Conservation (phyloP, 2,797 vertebrate genomes). For the Kryptopterus vitreolus region DNA sequence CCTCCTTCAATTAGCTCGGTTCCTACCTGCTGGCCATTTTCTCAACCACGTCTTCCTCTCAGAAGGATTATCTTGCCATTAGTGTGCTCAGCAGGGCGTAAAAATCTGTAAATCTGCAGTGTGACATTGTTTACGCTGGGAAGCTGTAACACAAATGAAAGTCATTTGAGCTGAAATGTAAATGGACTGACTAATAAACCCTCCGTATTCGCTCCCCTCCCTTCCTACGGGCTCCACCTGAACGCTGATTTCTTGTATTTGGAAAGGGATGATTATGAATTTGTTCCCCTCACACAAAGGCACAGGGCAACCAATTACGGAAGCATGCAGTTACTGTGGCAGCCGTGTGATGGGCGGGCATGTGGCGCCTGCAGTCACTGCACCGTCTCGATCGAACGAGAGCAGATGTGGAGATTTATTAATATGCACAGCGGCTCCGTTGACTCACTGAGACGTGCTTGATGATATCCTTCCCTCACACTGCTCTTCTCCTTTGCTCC, state of each 20-base stretch:
- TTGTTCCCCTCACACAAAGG: constrained; percentile 55
- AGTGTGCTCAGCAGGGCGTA: constrained; percentile 23
- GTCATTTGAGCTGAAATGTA: constrained; percentile 46
- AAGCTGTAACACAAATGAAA: constrained; percentile 13
- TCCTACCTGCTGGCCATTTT: background rate
- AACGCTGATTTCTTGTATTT: constrained; percentile 41
- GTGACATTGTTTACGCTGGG: constrained; percentile 16
- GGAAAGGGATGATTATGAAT: constrained; percentile 53
- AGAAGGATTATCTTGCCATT: background rate
- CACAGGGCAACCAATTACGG: constrained; percentile 53
- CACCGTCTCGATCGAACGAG: constrained; percentile 80
- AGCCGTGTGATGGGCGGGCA: constrained; percentile 52
- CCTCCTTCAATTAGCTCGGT: background rate
- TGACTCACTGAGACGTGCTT: constrained; percentile 90
- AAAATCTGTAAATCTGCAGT: constrained; percentile 7
- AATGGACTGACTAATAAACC: constrained; percentile 28
- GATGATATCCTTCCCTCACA: constrained; percentile 84
- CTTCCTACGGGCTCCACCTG: constrained; percentile 17
- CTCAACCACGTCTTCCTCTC: background rate
- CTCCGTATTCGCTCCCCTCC: constrained; percentile 18
- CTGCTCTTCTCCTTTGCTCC: constrained; percentile 76
- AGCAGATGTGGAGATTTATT: constrained; percentile 99
- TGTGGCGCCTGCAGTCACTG: constrained; percentile 62
- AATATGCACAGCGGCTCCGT: constrained; percentile 91
- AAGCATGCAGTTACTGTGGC: constrained; percentile 46